These are phyloP conservation scores for Nannoperca obscura DNA, from an alignment of 2,797 vertebrate species.

Conservation along the genomic window DNA sequence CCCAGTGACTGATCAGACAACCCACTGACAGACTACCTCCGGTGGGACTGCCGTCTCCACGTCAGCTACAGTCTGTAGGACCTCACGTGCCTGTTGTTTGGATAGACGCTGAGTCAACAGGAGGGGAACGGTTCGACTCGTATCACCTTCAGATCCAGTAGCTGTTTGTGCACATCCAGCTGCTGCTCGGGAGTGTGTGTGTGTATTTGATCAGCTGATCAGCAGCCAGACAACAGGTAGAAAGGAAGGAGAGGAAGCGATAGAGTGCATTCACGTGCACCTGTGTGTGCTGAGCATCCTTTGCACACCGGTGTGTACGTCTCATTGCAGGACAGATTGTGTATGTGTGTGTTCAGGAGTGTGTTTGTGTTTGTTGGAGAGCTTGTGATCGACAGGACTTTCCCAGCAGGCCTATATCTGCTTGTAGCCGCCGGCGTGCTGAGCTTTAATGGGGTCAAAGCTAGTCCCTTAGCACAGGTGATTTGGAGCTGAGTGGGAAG, in stretches of 20 bases:
- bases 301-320: neutral
- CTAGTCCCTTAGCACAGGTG: neutral
- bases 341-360: constrained; percentile 4
- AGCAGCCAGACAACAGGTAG: neutral
- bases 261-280: neutral
- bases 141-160: neutral
- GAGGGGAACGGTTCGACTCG: neutral
- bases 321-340: neutral
- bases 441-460: constrained; percentile 4
- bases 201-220: constrained; percentile 14
- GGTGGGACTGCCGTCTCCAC: neutral
- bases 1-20: constrained; percentile 6
- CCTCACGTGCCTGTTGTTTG: neutral
- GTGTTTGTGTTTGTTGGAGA: neutral
- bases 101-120: neutral
- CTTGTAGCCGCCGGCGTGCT: constrained; percentile 3
- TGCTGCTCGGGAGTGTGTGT: neutral
- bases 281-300: neutral
- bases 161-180: constrained; percentile 3
- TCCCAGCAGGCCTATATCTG: constrained; percentile 5
- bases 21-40: neutral
- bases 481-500: neutral
- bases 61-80: neutral
- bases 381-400: neutral
- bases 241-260: neutral